These are phyloP conservation scores for Larimichthys crocea DNA, from an alignment of 2,113 vertebrate species.

Conservation along the genomic window DNA sequence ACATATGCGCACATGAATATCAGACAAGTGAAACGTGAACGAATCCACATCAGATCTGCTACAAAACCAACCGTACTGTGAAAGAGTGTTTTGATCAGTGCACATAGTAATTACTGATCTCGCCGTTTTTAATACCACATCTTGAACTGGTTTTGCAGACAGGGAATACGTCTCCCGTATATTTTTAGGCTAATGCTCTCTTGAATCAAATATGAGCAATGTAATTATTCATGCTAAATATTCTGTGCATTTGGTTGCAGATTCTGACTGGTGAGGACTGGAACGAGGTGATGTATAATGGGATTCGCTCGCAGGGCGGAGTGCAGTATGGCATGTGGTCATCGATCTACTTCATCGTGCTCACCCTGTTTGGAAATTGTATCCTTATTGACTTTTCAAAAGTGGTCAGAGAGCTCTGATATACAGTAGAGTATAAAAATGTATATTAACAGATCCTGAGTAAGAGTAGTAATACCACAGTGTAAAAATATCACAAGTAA, in stretches of 20 bases:
- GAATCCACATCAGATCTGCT: slow-evolving; percentile 64
- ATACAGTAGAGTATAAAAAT: background rate
- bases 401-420: slow-evolving; percentile 10
- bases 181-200: slow-evolving; percentile 26
- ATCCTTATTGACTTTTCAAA: slow-evolving; percentile 84
- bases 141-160: slow-evolving; percentile 26
- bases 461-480: no score
- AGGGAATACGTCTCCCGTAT: slow-evolving; percentile 10
- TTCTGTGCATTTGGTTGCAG: slow-evolving; percentile 74
- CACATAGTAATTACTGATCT: slow-evolving; percentile 58
- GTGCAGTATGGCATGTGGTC: slow-evolving; percentile 99
- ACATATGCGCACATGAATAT: slow-evolving; percentile 77
- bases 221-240: slow-evolving; percentile 21
- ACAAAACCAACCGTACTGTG: slow-evolving; percentile 48
- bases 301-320: slow-evolving; percentile 97
- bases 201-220: slow-evolving; percentile 1
- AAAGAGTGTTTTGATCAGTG: slow-evolving; percentile 62
- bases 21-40: slow-evolving; percentile 70
- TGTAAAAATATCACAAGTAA: background rate
- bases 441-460: background rate
- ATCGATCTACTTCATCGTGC: slow-evolving; percentile 98
- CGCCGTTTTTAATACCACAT: slow-evolving; percentile 43
- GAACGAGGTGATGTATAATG: slow-evolving; percentile 99
- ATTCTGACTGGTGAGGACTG: slow-evolving; percentile 98
- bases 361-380: slow-evolving; percentile 99